Conservation (phyloP, 1,140 invertebrate genomes). For the Drosophila orosa region DNA sequence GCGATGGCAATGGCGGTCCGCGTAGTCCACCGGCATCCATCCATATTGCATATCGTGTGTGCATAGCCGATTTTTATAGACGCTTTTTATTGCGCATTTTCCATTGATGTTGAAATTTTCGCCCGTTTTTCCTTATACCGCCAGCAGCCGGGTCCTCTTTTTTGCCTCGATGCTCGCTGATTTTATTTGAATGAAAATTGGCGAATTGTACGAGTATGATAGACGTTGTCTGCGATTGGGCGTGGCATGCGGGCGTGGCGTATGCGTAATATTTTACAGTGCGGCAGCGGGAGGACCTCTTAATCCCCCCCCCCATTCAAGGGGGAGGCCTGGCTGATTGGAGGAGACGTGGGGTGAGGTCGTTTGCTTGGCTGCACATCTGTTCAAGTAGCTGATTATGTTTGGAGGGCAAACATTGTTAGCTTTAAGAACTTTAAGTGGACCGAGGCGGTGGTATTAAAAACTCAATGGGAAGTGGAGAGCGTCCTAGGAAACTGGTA, state of each 20-base stretch:
- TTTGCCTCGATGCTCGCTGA: conserved; percentile 50
- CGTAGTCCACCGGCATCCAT: conserved; percentile 43
- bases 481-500: background rate
- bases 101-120: conserved; percentile 78
- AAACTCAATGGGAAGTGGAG: background rate
- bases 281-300: conserved; percentile 10
- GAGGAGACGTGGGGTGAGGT: background rate
- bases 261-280: conserved; percentile 76
- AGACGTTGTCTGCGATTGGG: conserved; percentile 61
- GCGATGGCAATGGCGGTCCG: conserved; percentile 12
- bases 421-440: conserved; percentile 58
- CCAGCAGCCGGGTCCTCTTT: conserved; percentile 17
- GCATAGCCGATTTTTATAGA: conserved; percentile 79
- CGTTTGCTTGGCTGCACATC: conserved; percentile 73
- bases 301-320: conserved; percentile 18
- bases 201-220: conserved; percentile 81
- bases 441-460: conserved; percentile 4
- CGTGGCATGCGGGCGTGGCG: conserved; percentile 66
- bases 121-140: conserved; percentile 44
- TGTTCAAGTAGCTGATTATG: conserved; percentile 79
- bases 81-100: conserved; percentile 80
- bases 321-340: conserved; percentile 15
- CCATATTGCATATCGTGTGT: conserved; percentile 72
- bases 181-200: conserved; percentile 83
- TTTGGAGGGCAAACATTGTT: conserved; percentile 64